Conservation (phyloP, 2,797 vertebrate genomes). For the Oryzias dopingdopingensis region DNA sequence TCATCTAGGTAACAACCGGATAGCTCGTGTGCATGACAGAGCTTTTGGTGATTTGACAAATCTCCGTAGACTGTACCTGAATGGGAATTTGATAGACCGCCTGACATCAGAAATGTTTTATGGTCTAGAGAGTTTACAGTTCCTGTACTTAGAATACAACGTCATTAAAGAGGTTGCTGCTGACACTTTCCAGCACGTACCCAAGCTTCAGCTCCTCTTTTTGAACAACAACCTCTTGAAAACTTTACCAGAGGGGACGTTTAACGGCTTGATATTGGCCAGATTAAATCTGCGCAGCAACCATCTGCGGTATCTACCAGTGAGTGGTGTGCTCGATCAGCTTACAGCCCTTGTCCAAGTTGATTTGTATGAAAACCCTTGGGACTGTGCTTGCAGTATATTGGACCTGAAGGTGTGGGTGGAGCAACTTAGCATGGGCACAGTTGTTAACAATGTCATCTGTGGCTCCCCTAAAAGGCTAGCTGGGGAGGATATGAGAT, state of each 20-base stretch:
- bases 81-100: constrained; percentile 91
- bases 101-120: constrained; percentile 87
- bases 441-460: constrained; percentile 92
- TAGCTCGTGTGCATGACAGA: constrained; percentile 86
- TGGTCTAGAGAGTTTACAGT: constrained; percentile 91
- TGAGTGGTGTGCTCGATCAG: constrained; percentile 89
- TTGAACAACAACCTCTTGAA: constrained; percentile 95
- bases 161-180: constrained; percentile 87
- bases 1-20: constrained; percentile 95
- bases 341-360: constrained; percentile 91
- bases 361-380: constrained; percentile 96
- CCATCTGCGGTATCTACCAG: constrained; percentile 87
- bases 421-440: constrained; percentile 90
- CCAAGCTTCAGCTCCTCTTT: constrained; percentile 94
- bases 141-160: constrained; percentile 96
- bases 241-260: constrained; percentile 85
- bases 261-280: constrained; percentile 87
- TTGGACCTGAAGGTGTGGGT: constrained; percentile 94
- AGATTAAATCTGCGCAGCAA: constrained; percentile 92
- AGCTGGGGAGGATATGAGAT: constrained; percentile 89
- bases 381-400: constrained; percentile 93
- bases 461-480: constrained; percentile 92
- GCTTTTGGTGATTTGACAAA: constrained; percentile 91
- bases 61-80: constrained; percentile 91
- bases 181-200: constrained; percentile 87